Conservation (phyloP, 2,113 vertebrate species). For the Brachypodius melanocephalos region DNA sequence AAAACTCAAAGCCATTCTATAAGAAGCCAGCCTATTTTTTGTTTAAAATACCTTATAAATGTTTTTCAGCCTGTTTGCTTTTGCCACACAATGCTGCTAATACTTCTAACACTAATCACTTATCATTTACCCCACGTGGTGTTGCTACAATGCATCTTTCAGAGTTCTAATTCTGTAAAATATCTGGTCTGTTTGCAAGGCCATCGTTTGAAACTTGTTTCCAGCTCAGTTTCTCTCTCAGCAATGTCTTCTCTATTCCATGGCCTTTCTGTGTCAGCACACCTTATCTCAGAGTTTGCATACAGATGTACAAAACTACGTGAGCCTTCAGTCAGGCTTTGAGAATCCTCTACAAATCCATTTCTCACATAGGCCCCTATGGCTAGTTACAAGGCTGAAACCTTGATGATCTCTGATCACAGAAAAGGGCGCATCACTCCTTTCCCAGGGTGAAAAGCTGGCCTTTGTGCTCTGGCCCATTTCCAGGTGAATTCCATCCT, state of each 20-base stretch:
- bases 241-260: background rate
- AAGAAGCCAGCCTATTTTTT: background rate
- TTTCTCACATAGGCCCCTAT: background rate
- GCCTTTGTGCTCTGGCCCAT: background rate
- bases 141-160: background rate
- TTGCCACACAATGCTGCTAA: background rate
- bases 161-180: background rate
- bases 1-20: background rate
- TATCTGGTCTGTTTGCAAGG: background rate
- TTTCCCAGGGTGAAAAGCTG: background rate
- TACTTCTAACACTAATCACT: background rate
- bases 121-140: background rate
- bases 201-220: background rate
- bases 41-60: background rate
- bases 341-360: background rate
- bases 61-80: background rate
- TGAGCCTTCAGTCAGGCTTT: background rate
- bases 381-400: background rate
- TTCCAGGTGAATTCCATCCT: conserved; percentile 1
- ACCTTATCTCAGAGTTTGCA: background rate
- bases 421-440: background rate
- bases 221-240: background rate
- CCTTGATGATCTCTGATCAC: background rate
- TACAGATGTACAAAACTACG: background rate
- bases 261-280: background rate